Conservation (phyloP, 2,888 invertebrate genomes). For the Spicauda simplicius region DNA sequence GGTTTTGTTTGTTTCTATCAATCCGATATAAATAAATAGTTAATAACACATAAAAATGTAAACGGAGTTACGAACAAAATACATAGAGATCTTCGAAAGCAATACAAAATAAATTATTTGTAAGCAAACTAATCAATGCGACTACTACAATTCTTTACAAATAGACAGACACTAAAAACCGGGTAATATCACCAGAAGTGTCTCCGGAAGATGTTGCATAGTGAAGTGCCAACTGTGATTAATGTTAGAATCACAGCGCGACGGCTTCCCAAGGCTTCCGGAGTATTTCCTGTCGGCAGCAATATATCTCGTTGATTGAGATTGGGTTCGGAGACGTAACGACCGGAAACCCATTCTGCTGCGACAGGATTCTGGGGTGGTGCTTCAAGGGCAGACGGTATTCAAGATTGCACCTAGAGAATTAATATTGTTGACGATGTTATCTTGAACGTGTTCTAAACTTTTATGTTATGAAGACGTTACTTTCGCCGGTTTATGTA, state of each 20-base stretch:
- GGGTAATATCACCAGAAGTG: neutral
- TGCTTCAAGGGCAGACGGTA: slow-evolving; percentile 11
- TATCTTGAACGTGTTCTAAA: neutral
- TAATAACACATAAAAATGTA: no score
- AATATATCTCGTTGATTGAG: slow-evolving; percentile 23
- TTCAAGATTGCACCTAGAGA: neutral
- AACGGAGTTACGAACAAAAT: no score
- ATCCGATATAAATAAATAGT: no score
- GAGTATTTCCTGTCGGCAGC: slow-evolving; percentile 16
- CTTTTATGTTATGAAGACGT: no score
- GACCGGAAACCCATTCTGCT: slow-evolving; percentile 15
- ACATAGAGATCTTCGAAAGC: no score
- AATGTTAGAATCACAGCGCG: neutral
- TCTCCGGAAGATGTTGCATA: slow-evolving; percentile 8
- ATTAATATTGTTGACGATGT: neutral
- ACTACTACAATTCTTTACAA: no score
- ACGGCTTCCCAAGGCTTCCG: slow-evolving; percentile 8
- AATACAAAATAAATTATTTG: no score
- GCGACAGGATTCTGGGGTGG: slow-evolving; percentile 8
- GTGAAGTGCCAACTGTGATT: neutral
- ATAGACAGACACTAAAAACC: neutral
- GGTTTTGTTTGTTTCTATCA: no score
- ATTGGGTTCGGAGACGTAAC: slow-evolving; percentile 13
- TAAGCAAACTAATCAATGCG: no score
- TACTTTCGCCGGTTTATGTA: no score